phyloP scores from a whole-genome alignment of 2,888 invertebrate genomes.

The Lasius fuliginosus region DNA sequence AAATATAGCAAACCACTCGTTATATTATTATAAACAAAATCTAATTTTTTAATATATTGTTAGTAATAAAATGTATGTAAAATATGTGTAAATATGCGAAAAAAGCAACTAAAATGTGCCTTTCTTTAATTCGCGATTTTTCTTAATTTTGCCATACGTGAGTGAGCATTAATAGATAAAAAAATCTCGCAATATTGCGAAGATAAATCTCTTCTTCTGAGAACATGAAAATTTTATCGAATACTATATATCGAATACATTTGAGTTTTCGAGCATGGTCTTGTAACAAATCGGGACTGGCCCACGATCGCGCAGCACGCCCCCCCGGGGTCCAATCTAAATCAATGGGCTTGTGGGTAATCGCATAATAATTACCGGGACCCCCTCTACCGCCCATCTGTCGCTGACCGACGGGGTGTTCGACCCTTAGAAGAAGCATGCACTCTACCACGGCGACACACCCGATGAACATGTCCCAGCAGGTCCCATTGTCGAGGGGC shows the following conservation, averaged over 20 bases:
- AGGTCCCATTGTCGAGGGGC: constrained; percentile 83
- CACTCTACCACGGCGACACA: constrained; percentile 74
- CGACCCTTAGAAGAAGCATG: constrained; percentile 74
- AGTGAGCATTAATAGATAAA: not conserved
- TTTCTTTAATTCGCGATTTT: not conserved
- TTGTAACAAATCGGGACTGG: constrained; percentile 77
- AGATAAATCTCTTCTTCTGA: not conserved
- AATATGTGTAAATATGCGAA: not conserved
- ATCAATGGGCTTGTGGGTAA: constrained; percentile 86
- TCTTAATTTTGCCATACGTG: not conserved
- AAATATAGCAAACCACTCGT: not conserved
- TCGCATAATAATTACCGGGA: constrained; percentile 86
- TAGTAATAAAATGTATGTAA: not conserved
- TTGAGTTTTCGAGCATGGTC: constrained; percentile 58
- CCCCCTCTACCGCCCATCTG: constrained; percentile 85
- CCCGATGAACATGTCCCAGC: constrained; percentile 81
- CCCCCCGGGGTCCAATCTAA: constrained; percentile 84
- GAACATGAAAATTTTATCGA: not conserved
- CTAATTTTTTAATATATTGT: not conserved
- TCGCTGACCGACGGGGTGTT: constrained; percentile 80
- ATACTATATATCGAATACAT: constrained; percentile 9
- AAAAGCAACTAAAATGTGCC: not conserved
- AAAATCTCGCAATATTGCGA: not conserved
- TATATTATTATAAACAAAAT: not conserved
- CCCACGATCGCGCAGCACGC: constrained; percentile 74